Evolutionary conservation across 2,113 vertebrate genomes (phyloP), one percentile per base, ranked within the genome.

Genomic region (Naja naja): DNA sequence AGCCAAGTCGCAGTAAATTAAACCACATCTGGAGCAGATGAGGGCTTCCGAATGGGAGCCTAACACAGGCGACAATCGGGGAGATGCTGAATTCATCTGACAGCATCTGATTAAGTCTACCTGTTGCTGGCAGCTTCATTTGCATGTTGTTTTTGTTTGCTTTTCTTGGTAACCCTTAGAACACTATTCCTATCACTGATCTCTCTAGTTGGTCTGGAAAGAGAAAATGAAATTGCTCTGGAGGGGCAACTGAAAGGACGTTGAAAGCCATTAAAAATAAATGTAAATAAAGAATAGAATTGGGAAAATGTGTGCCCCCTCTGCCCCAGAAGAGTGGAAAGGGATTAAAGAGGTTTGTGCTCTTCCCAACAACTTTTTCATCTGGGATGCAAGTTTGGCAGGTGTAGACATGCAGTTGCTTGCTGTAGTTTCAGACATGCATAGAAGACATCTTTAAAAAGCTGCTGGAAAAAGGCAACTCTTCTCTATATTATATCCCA

Each of bases 1-100:
- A 99, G 98, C 98, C 98, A 98, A 99, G 99, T 99, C 98, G 98
- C 99, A 99, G 99, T 99, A 99, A 99, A 99, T 99, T 99, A 99
- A 98, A 98, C 98, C 98, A 99, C 99, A 99, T 99, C 98, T 99
- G 99, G 99, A 99, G 98, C 98, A 98, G 98, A 98, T 98, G 98
- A 98, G 98, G 98, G 98, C 97, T 98, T 98, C 97, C 92, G 97
- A 97, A 98, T 92, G 97, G 98, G 97, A 98, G 96, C 98, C 97
- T 97, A 97, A 97, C 96, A 97, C 98, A 97, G 97, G 98, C 98
- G 98, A 98, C 97, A 97, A 97, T 97, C 96, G 96, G 96, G 97
- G 97, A 98, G 97, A 98, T 94, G 96, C 97, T 97, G 97, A 98
- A 96, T 97, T 97, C 97, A 97, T 96, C 97, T 98, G 98, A 98